A percentile compares a stretch with the other conserved stretches of the same genome.
Conservation (phyloP, 1,140 invertebrate genomes). For the Dreissena rostriformis region DNA sequence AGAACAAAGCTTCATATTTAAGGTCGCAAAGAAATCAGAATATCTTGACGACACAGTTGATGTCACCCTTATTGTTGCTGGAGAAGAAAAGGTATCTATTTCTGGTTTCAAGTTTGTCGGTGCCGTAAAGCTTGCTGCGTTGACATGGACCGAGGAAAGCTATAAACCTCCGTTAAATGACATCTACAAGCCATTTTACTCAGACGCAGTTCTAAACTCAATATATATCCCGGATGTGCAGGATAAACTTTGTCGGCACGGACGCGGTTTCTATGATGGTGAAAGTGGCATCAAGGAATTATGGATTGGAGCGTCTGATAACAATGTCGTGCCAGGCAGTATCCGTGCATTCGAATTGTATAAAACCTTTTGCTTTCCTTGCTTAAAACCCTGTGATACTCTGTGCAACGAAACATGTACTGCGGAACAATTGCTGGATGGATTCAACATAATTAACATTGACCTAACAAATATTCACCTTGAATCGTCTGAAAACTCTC, state of each 20-base stretch:
- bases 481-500: neutral
- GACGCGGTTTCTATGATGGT: constrained; percentile 25
- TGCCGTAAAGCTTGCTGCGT: constrained; percentile 6
- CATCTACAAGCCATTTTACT: constrained; percentile 34
- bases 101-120: constrained; percentile 26
- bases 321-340: neutral
- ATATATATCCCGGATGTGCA: constrained; percentile 12
- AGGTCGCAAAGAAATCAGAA: constrained; percentile 18
- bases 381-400: constrained; percentile 7
- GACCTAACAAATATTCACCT: constrained; percentile 11
- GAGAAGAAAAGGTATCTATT: constrained; percentile 23
- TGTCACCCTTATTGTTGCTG: constrained; percentile 29
- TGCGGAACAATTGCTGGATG: neutral
- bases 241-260: constrained; percentile 32
- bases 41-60: constrained; percentile 27
- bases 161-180: constrained; percentile 23
- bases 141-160: constrained; percentile 28
- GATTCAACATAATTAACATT: constrained; percentile 22
- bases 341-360: neutral
- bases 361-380: constrained; percentile 32
- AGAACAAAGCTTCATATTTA: neutral
- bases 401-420: constrained; percentile 25
- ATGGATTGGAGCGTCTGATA: constrained; percentile 36
- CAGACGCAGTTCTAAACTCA: constrained; percentile 1
- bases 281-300: constrained; percentile 45